These are phyloP conservation scores for Charanyca ferruginea DNA, from an alignment of 2,888 invertebrate species.

Conservation along the genomic window DNA sequence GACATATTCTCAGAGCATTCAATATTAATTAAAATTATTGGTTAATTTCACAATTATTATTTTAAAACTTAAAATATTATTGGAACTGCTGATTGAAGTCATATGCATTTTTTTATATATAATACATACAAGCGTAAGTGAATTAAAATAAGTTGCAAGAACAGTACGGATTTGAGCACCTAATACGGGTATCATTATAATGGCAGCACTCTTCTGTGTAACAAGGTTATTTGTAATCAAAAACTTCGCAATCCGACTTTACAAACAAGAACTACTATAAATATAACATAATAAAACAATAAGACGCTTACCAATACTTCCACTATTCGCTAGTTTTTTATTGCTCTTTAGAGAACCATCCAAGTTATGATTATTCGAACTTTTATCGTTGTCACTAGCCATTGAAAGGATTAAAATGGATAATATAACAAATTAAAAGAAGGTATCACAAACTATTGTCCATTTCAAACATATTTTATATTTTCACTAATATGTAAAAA, in stretches of 20 bases:
- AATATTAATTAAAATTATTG: background rate
- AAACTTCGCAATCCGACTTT: conserved; percentile 13
- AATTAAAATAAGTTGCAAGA: background rate
- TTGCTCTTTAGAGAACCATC: conserved; percentile 84
- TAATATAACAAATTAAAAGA: conserved; percentile 44
- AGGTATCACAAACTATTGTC: conserved; percentile 60
- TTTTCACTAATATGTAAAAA: conserved; percentile 62
- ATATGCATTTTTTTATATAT: background rate
- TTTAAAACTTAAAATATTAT: conserved; percentile 22
- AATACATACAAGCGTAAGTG: background rate
- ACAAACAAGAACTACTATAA: background rate
- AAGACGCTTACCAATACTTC: conserved; percentile 78
- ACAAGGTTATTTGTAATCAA: conserved; percentile 50
- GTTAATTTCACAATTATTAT: conserved; percentile 14
- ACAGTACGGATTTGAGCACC: conserved; percentile 28
- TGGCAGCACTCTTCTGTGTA: conserved; percentile 51
- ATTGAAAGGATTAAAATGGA: conserved; percentile 81
- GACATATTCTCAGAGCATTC: background rate
- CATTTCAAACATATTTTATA: conserved; percentile 57
- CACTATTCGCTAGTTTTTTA: conserved; percentile 81
- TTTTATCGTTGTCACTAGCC: conserved; percentile 90
- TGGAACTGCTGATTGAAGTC: conserved; percentile 7
- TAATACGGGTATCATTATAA: conserved; percentile 35
- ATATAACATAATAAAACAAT: conserved; percentile 14
- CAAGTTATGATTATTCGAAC: conserved; percentile 86